A percentile compares a stretch with the other conserved stretches of the same genome.
phyloP scores from a whole-genome alignment of 2,888 invertebrate species.

The Apotomis capreana region DNA sequence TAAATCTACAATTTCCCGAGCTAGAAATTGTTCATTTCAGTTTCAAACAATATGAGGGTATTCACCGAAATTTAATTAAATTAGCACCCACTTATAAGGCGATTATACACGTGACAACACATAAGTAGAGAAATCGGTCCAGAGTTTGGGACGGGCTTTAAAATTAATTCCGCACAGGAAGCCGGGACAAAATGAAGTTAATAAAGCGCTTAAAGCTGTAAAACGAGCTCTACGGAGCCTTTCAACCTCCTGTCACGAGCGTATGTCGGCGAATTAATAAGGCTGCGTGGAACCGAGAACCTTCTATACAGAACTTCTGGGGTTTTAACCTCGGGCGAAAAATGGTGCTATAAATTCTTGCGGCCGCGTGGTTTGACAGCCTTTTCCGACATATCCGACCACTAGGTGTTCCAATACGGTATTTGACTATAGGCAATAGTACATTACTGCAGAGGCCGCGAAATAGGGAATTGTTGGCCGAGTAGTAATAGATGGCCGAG shows the following conservation, averaged over 20 bases:
- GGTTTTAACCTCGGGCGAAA: no score
- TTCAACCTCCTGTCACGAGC: slow-evolving; percentile 7
- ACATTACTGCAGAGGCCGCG: no score
- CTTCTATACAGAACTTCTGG: background rate
- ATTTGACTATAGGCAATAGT: no score
- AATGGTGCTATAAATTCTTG: no score
- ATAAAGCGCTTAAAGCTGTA: slow-evolving; percentile 27
- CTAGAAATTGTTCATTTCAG: background rate
- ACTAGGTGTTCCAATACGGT: no score
- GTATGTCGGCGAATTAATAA: slow-evolving; percentile 21
- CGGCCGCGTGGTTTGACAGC: no score
- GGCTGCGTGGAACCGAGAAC: background rate
- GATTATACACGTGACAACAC: slow-evolving; percentile 11
- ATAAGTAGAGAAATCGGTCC: slow-evolving; percentile 8
- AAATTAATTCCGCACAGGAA: slow-evolving; percentile 20
- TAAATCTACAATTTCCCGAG: no score
- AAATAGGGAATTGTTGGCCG: no score
- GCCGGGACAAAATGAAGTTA: slow-evolving; percentile 16
- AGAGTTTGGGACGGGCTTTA: slow-evolving; percentile 1
- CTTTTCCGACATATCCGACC: no score
- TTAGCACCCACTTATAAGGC: slow-evolving; percentile 14
- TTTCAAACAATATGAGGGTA: background rate
- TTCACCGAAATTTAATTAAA: background rate
- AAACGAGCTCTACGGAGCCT: slow-evolving; percentile 20
- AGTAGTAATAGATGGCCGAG: no score